Conservation (phyloP, 2,888 invertebrate species). For the Synanthedon myopaeformis region DNA sequence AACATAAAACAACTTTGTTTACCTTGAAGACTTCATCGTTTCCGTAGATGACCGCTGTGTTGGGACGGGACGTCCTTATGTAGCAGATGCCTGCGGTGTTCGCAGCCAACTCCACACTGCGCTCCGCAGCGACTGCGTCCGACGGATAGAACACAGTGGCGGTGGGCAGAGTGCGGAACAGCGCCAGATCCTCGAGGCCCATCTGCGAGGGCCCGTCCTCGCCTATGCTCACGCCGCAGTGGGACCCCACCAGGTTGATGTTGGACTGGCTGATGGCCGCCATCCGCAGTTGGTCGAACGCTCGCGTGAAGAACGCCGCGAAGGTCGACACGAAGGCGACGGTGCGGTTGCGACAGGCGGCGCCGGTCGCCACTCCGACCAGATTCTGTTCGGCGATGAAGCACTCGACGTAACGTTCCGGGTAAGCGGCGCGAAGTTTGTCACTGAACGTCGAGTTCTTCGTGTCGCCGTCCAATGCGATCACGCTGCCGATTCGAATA, state of each 20-base stretch:
- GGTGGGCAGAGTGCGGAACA: constrained; percentile 93
- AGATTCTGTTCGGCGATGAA: constrained; percentile 99
- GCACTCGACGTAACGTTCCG: constrained; percentile 90
- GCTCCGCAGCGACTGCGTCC: constrained; percentile 95
- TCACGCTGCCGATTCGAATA: constrained; percentile 71
- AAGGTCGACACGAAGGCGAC: constrained; percentile 97
- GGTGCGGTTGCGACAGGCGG: constrained; percentile 91
- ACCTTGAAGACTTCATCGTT: constrained; percentile 86
- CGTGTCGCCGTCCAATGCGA: constrained; percentile 97
- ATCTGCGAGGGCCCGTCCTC: constrained; percentile 99
- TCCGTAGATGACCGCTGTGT: constrained; percentile 86
- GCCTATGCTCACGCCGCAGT: constrained; percentile 98
- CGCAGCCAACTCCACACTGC: constrained; percentile 95
- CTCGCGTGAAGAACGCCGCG: constrained; percentile 96
- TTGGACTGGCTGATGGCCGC: constrained; percentile 99
- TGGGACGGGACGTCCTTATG: constrained; percentile 94
- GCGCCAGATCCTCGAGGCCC: constrained; percentile 97
- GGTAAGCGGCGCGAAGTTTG: constrained; percentile 82
- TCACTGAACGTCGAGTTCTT: constrained; percentile 99
- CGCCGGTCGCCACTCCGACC: constrained; percentile 95
- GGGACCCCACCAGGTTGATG: constrained; percentile 96
- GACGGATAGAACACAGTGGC: constrained; percentile 82
- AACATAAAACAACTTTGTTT: constrained; percentile 3
- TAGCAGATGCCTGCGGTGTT: constrained; percentile 96
- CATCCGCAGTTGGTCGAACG: constrained; percentile 98